Evolutionary conservation across 2,113 vertebrate genomes (phyloP).

Genomic region (Ceyx melanurus): DNA sequence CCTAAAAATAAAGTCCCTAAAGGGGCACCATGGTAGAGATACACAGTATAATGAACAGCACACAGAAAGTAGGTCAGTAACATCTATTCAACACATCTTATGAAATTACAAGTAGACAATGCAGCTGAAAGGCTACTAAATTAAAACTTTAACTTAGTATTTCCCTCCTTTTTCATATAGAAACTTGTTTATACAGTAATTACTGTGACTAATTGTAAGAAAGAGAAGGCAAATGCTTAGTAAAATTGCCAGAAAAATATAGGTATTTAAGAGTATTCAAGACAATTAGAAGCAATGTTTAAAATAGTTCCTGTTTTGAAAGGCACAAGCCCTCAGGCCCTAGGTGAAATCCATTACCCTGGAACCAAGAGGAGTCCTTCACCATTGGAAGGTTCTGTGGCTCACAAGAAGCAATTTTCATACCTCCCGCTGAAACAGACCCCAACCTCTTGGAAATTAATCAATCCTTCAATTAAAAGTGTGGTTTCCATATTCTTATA

Average conservation of each 20-base stretch:
- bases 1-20: neutral
- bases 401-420: neutral
- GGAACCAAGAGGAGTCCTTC: neutral
- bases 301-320: neutral
- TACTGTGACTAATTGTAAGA: neutral
- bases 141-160: neutral
- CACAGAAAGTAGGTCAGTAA: conserved; percentile 19
- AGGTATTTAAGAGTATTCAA: neutral
- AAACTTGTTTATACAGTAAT: neutral
- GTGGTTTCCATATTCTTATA: neutral
- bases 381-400: neutral
- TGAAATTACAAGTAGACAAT: neutral
- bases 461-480: conserved; percentile 2
- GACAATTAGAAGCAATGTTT: neutral
- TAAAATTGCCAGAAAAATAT: neutral
- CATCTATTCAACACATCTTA: neutral
- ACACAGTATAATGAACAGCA: neutral
- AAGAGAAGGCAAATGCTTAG: neutral
- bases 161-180: neutral
- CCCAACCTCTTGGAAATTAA: neutral
- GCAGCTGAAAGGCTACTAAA: neutral
- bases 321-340: neutral
- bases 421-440: conserved; percentile 8
- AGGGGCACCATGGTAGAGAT: neutral
- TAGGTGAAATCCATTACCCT: neutral